Evolutionary conservation across 2,113 vertebrate species (phyloP).

Genomic region (Lota lota): DNA sequence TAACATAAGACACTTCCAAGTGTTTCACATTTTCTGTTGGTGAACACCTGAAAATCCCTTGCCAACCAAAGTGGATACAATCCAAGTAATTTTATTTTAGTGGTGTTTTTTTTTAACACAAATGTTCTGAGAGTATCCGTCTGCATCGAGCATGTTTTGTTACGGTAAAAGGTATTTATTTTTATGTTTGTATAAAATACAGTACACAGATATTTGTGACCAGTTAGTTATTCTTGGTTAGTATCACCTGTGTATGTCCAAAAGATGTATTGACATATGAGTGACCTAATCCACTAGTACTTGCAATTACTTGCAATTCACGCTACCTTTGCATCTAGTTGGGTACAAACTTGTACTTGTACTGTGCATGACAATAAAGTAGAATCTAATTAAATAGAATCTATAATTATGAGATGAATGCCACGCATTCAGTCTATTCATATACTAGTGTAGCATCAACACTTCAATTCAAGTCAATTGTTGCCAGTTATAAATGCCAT

Average conservation of each 20-base stretch:
- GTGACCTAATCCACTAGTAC: too few species aligned
- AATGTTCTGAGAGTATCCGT: too few species aligned
- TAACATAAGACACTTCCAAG: background rate
- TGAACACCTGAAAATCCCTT: constrained; percentile 4
- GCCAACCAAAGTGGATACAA: constrained; percentile 37
- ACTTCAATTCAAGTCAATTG: too few species aligned
- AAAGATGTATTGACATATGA: too few species aligned
- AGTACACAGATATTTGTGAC: constrained; percentile 28
- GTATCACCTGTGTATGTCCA: too few species aligned
- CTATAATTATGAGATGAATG: background rate
- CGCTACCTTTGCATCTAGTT: too few species aligned
- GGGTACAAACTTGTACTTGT: background rate
- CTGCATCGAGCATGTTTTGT: constrained; percentile 41
- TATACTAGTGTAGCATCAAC: too few species aligned
- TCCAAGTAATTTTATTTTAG: background rate
- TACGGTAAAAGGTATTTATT: constrained; percentile 44
- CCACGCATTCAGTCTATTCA: too few species aligned
- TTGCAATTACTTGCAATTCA: too few species aligned
- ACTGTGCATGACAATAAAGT: background rate
- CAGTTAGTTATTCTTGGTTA: background rate
- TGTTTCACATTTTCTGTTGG: too few species aligned
- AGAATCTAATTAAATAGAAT: background rate
- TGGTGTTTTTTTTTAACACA: background rate
- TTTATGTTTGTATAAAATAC: constrained; percentile 35
- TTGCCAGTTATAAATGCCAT: too few species aligned